Conservation (phyloP, 2,113 vertebrate genomes). For the Megaleporinus macrocephalus region DNA sequence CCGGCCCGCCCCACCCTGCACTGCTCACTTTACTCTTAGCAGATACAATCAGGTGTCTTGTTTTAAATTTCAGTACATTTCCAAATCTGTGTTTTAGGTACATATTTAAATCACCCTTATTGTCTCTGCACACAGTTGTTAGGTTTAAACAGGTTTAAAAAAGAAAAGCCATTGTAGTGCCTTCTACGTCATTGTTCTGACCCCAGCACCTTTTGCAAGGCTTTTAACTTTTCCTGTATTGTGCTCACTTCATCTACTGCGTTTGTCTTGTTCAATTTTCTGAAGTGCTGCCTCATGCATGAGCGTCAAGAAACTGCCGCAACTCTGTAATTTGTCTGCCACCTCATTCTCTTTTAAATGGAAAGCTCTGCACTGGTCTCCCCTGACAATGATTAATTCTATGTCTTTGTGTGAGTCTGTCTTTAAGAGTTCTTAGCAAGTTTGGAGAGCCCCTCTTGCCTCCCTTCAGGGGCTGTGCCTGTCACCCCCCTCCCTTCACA, state of each 20-base stretch:
- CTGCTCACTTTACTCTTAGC: no score
- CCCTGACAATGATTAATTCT: slow-evolving; percentile 58
- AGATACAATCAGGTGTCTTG: no score
- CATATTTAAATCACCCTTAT: no score
- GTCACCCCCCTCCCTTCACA: background rate
- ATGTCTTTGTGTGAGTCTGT: slow-evolving; percentile 45
- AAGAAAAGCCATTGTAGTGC: no score
- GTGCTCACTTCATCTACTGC: slow-evolving; percentile 18
- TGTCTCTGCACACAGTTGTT: no score
- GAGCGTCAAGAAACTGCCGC: slow-evolving; percentile 30
- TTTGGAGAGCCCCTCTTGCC: slow-evolving; percentile 10
- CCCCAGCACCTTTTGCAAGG: background rate
- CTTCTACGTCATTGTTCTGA: no score
- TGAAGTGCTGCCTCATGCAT: background rate
- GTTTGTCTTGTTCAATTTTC: slow-evolving; percentile 30
- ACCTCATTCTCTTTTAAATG: slow-evolving; percentile 53
- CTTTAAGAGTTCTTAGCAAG: slow-evolving; percentile 52
- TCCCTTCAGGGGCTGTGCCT: background rate
- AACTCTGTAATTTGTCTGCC: slow-evolving; percentile 40
- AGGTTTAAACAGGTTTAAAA: no score
- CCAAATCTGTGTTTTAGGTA: no score
- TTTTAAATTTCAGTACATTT: no score
- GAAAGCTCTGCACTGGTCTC: slow-evolving; percentile 33
- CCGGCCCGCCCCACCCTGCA: no score
- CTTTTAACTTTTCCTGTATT: background rate